phyloP scores from a whole-genome alignment of 2,113 vertebrate species.

The Salvelinus fontinalis region DNA sequence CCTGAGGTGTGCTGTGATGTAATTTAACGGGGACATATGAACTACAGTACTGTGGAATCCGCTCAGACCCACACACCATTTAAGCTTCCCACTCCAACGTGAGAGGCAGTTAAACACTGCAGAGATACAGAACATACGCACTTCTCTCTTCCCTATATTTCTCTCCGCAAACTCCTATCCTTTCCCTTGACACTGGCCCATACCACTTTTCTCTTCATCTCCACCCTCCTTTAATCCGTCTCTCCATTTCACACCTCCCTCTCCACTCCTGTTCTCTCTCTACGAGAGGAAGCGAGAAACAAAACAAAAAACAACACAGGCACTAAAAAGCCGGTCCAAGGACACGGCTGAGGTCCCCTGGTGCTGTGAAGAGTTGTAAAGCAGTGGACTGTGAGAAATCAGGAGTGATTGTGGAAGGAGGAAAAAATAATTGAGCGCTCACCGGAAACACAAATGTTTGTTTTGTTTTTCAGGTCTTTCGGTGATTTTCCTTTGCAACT shows the following conservation, averaged over 20 bases:
- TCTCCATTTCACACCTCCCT: background rate
- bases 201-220: background rate
- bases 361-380: conserved; percentile 7
- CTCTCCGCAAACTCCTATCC: conserved; percentile 1
- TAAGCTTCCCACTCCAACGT: too few relatives aligned
- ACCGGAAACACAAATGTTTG: conserved; percentile 23
- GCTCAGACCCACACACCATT: too few relatives aligned
- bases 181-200: conserved; percentile 1
- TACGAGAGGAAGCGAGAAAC: conserved; percentile 12
- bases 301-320: background rate
- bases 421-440: background rate
- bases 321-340: conserved; percentile 6
- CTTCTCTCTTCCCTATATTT: background rate
- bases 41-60: too few relatives aligned
- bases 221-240: background rate
- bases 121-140: too few relatives aligned
- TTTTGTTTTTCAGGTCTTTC: conserved; percentile 30
- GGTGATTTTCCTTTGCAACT: conserved; percentile 24
- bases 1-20: too few relatives aligned
- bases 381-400: conserved; percentile 23
- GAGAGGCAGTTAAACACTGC: background rate
- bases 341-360: conserved; percentile 4
- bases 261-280: background rate
- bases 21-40: too few relatives aligned
- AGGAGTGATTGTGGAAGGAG: background rate